Conservation (phyloP, 2,113 vertebrate genomes). For the Pituophis catenifer region DNA sequence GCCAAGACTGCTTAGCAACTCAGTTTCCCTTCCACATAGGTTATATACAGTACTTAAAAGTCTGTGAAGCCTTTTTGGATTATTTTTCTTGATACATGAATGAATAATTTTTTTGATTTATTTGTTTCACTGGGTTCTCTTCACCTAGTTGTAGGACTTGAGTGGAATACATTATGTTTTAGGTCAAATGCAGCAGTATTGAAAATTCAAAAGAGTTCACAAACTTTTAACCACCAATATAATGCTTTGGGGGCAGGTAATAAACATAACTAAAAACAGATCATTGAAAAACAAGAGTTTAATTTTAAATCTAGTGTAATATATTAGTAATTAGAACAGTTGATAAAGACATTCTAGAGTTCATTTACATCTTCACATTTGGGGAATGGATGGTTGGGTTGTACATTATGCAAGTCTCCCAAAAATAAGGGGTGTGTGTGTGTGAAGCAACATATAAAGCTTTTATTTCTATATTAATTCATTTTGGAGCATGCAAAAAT, state of each 20-base stretch:
- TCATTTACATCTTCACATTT: not conserved
- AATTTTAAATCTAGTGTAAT: conserved; percentile 16
- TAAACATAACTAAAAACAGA: not conserved
- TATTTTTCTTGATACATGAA: not conserved
- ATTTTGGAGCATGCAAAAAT: not conserved
- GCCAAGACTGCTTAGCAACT: not conserved
- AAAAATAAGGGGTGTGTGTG: too few species aligned
- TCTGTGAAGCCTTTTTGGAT: not conserved
- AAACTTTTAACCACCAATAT: not conserved
- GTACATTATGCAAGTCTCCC: conserved; percentile 1
- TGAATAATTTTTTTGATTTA: not conserved
- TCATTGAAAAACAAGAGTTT: not conserved
- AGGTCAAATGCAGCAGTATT: not conserved
- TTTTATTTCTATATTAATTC: not conserved
- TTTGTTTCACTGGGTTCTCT: not conserved
- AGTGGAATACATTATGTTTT: not conserved
- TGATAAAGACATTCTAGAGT: not conserved
- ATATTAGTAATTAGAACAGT: conserved; percentile 15
- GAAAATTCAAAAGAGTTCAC: not conserved
- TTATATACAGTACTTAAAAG: not conserved
- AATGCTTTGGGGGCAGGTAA: not conserved
- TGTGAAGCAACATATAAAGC: not conserved
- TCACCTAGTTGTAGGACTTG: not conserved
- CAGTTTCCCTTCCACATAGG: not conserved
- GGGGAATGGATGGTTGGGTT: not conserved